These are phyloP conservation scores for Diaprepes abbreviatus DNA, from an alignment of 2,888 invertebrate genomes.

Conservation along the genomic window DNA sequence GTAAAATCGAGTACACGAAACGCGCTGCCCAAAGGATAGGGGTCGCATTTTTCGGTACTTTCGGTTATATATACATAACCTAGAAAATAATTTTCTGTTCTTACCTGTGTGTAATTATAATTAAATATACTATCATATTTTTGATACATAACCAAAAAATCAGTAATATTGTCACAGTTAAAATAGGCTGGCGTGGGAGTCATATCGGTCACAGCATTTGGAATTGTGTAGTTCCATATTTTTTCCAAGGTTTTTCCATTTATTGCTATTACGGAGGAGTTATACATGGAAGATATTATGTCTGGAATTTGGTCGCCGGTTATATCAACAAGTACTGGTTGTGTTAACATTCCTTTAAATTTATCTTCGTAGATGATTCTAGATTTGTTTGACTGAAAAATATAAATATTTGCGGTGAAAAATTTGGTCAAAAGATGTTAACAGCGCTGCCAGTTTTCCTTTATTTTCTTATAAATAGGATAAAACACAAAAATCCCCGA, in stretches of 20 bases:
- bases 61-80: too few species aligned
- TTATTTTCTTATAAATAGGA: too few species aligned
- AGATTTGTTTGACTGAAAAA: slow-evolving; percentile 53
- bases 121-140: slow-evolving; percentile 60
- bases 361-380: slow-evolving; percentile 70
- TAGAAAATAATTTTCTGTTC: too few species aligned
- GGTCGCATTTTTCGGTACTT: too few species aligned
- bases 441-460: too few species aligned
- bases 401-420: too few species aligned
- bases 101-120: slow-evolving; percentile 76
- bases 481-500: too few species aligned
- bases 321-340: slow-evolving; percentile 78
- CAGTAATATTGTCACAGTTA: slow-evolving; percentile 82
- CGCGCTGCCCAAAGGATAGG: too few species aligned
- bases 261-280: slow-evolving; percentile 79
- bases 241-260: slow-evolving; percentile 76
- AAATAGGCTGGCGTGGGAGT: slow-evolving; percentile 85
- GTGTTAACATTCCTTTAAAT: slow-evolving; percentile 77
- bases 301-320: slow-evolving; percentile 80
- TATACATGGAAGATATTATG: slow-evolving; percentile 80
- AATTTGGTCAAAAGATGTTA: too few species aligned
- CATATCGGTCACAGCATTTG: slow-evolving; percentile 77
- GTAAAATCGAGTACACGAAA: too few species aligned
- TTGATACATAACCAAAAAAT: slow-evolving; percentile 80
- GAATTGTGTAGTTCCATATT: slow-evolving; percentile 81